Evolutionary conservation across 2,113 vertebrate species (phyloP), one percentile per base, ranked within the genome.

Genomic region (Mungos mungo): DNA sequence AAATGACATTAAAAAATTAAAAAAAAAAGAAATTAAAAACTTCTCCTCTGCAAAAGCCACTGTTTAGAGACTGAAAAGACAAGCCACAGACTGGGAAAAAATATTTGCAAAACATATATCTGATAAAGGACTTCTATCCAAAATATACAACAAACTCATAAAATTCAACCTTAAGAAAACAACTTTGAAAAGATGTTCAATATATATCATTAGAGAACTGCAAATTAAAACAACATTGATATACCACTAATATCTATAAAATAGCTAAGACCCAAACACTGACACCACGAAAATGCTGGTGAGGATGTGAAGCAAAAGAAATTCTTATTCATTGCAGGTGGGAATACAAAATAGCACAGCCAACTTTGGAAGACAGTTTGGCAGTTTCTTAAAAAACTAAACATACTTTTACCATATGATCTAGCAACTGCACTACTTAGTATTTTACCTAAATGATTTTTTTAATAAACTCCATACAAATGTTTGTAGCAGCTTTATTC

Each of bases 21-120:
- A n/a, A n/a, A n/a, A n/a, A n/a, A n/a, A n/a, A n/a, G 60, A 88
- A 88, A 63, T 72, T 81, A 38, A 94, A 88, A 88, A 45, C 52
- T 29, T 81, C 54, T 21, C 16, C 71, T 83, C 52, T 72, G 31
- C 27, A 89, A 65, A 77, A 54, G 31, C 19, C n/a, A 76, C 38
- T 31, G 1, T 71, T 65, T 47, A 84, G 79, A 92, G 11, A 50
- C 14, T 76, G 29, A 77, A 76, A 66, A 69, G 41, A 63, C 2
- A 93, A 69, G 31, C 6, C 29, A 23, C 16, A 14, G 3, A 69
- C 2, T 66, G 69, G 29, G 15, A 47, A 33, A 76, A 89, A 83
- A 63, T 87, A 3, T 74, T 68, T n/a, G 7, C 60, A 81, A 52
- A 77, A 63, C 9, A 41, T 2, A 10, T 35, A 88, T 65, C 13